Base-by-base conservation (phyloP, 2,888 invertebrate genomes). In the Caenorhabditis doughertyi region DNA sequence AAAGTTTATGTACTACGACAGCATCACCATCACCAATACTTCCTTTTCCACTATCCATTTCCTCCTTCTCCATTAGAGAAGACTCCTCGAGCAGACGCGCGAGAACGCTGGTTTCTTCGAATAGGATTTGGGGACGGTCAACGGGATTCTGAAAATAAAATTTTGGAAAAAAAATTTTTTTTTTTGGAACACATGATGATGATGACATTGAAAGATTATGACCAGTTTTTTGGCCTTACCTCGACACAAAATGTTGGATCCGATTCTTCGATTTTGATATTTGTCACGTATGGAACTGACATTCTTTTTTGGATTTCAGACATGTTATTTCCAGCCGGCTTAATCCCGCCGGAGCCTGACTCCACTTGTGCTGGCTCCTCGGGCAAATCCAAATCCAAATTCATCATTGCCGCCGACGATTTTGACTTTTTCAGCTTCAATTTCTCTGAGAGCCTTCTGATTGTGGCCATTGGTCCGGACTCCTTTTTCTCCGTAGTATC, bases 1-100 rank as follows among this genome's bases (percentile, higher is more conserved):
- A 55, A 51, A 77, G 49, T 29, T 77, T 77, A 60, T 77, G 77
- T 51, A 77, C 77, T 9, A 68, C 76, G 27, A 62, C 68, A 51
- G 71, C 70, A 23, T 79, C 79, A 32, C 79, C 70, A 23, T 79
- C 79, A 32, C 79, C 83, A 4, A 56, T 70, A 39, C 70, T 74
- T 13, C 83, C 79, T 47, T 83, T 79, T 29, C 83, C 83, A 39
- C 83, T 83, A 64, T 83, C 83, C 13, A 51, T 72, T 18, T 71
- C 65, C 32, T 56, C 35, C 39, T 70, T 49, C 18, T 81, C 56
- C 55, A 62, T 56, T 70, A 62, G 27, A 27, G 21, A 53, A n/a
- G 82, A 82, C 21, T 83, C 83, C 42, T 83, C 74, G 35, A 79
- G 47, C 32, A 83, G 44, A n/a, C 68, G 32, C 2, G 67, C 72